A percentile compares a stretch with the other conserved stretches of the same genome.
Evolutionary conservation across 92 coral and sea anemone genomes (phyloP).

Genomic region (Umimayanthus kanabou): DNA sequence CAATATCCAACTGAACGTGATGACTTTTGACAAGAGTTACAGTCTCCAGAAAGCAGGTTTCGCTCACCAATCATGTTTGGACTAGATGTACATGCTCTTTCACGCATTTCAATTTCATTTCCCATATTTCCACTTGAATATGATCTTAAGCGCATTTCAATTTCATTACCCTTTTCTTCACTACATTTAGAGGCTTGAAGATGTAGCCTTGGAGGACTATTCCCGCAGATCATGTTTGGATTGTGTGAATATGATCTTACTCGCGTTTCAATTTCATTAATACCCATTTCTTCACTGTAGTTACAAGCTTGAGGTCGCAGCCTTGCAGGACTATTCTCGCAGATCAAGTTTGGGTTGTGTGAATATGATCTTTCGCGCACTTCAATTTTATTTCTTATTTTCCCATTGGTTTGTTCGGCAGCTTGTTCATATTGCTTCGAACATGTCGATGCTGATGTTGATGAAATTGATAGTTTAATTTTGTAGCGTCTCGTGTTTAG

Average conservation of each 20-base stretch:
- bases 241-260: neutral
- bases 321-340: neutral
- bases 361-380: neutral
- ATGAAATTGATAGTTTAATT: neutral
- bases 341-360: neutral
- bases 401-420: neutral
- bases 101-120: neutral
- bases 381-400: neutral
- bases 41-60: neutral
- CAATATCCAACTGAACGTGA: neutral
- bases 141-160: neutral
- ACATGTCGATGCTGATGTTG: neutral
- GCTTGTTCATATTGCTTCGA: neutral
- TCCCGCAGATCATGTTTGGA: neutral
- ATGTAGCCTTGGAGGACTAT: neutral
- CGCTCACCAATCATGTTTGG: neutral
- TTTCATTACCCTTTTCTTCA: neutral
- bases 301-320: neutral
- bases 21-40: no score
- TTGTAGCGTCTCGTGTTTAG: neutral
- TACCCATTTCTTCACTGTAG: neutral
- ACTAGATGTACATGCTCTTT: neutral
- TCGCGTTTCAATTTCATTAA: neutral
- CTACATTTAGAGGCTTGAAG: neutral
- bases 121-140: neutral